Percentiles rank a stretch among this genome's conserved stretches.
Evolutionary conservation across 2,797 vertebrate genomes (phyloP).

Genomic region (Crypturellus tataupa): DNA sequence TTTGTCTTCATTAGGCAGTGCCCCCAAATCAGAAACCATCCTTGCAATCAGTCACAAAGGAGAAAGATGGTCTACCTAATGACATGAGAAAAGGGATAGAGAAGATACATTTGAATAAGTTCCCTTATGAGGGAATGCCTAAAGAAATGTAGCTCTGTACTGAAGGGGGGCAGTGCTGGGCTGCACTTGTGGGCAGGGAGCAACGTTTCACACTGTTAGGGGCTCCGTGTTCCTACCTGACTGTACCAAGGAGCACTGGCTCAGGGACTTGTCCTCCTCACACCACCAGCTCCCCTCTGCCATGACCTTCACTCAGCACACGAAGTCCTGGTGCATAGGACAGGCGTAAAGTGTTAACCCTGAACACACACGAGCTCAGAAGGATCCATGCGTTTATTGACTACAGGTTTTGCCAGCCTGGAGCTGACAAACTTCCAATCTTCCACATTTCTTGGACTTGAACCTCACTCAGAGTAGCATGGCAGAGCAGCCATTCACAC

Average conservation of each 20-base stretch:
- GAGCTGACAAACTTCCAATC: not conserved
- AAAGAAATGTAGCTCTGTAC: not conserved
- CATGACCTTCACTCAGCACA: not conserved
- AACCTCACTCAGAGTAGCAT: not conserved
- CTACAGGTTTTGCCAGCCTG: not conserved
- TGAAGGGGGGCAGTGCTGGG: rapidly evolving
- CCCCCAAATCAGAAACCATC: not conserved
- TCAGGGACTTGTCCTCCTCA: not conserved
- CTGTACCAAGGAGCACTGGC: not conserved
- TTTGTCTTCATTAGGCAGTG: not conserved
- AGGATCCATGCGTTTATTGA: not conserved
- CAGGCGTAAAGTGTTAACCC: not conserved
- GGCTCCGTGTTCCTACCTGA: not conserved
- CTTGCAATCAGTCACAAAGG: not conserved
- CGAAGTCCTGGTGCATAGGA: not conserved
- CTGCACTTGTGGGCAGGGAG: not conserved
- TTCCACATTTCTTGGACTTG: not conserved
- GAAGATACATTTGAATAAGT: not conserved
- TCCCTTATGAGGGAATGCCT: not conserved
- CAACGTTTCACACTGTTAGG: not conserved
- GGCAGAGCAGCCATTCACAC: rapidly evolving
- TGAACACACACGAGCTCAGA: not conserved
- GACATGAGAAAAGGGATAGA: not conserved
- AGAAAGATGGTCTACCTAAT: not conserved
- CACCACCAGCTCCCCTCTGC: not conserved